These are phyloP conservation scores for Pseudomyrmex pallidus DNA, from an alignment of 1,140 invertebrate genomes.

Conservation along the genomic window DNA sequence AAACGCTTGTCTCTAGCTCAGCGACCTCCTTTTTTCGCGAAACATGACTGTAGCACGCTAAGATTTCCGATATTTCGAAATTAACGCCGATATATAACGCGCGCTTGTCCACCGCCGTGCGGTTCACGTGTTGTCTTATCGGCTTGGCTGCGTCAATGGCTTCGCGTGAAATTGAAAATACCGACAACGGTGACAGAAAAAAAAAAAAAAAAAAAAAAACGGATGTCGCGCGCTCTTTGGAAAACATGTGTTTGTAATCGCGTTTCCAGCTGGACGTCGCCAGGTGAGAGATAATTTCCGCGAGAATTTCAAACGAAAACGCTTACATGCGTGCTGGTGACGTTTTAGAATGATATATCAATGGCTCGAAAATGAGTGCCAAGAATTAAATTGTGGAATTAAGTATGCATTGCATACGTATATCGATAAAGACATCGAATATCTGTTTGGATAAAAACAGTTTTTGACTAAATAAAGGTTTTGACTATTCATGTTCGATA, in stretches of 20 bases:
- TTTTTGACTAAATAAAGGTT: too few species aligned
- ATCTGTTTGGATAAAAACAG: not conserved
- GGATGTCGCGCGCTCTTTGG: conserved; percentile 21
- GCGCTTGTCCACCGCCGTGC: too few species aligned
- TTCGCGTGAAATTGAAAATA: conserved; percentile 68
- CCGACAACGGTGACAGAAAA: not conserved
- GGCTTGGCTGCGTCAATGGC: conserved; percentile 55
- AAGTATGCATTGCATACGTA: not conserved
- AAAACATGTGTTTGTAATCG: conserved; percentile 29
- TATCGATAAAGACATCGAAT: conserved; percentile 15
- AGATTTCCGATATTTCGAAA: conserved; percentile 71
- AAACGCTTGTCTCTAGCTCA: conserved; percentile 66
- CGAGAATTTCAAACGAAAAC: conserved; percentile 1
- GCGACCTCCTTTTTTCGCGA: conserved; percentile 51
- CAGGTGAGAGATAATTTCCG: not conserved
- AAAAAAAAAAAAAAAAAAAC: conserved; percentile 35
- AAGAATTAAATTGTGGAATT: not conserved
- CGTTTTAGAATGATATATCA: not conserved
- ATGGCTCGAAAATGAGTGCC: not conserved
- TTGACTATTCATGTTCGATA: not conserved
- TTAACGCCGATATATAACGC: conserved; percentile 60
- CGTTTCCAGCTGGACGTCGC: not conserved
- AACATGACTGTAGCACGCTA: conserved; percentile 56
- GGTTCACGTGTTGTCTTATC: too few species aligned
- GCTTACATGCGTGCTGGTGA: conserved; percentile 6